These are phyloP conservation scores for Chironomus tepperi DNA, from an alignment of 1,140 invertebrate species.

Conservation along the genomic window DNA sequence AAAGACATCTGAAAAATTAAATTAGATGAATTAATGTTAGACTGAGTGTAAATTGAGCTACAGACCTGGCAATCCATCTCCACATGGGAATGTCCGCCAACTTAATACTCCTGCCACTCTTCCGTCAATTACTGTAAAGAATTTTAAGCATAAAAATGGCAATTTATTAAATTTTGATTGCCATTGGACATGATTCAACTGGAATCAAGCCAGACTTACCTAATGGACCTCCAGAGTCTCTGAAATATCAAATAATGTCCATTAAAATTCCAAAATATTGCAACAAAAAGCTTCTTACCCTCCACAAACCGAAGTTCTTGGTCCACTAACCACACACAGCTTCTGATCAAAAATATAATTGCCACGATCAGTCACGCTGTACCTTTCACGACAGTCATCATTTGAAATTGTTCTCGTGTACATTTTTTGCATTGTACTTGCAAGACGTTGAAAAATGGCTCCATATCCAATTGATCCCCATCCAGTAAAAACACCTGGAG, in stretches of 20 bases:
- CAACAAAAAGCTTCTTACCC: neutral
- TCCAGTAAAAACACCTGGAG: neutral
- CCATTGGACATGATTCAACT: too few relatives aligned
- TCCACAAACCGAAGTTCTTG: slow-evolving; percentile 15
- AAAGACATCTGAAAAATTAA: neutral
- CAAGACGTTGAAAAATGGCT: neutral
- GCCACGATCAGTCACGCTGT: neutral
- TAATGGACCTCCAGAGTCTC: neutral
- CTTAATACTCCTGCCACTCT: neutral
- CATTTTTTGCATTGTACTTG: neutral
- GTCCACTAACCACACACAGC: neutral
- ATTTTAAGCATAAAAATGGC: neutral
- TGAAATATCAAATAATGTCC: neutral
- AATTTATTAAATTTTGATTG: too few relatives aligned
- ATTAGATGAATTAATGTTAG: neutral
- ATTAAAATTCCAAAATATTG: neutral
- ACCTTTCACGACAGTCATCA: neutral
- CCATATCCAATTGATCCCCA: neutral
- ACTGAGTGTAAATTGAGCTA: neutral
- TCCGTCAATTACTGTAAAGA: neutral
- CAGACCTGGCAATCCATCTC: neutral
- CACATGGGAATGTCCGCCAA: neutral
- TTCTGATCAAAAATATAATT: neutral
- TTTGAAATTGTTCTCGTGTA: neutral
- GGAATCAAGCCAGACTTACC: too few relatives aligned